Percentiles rank a stretch among this genome's conserved stretches.
phyloP scores from a whole-genome alignment of 2,797 vertebrate genomes.

The Oreortyx pictus region DNA sequence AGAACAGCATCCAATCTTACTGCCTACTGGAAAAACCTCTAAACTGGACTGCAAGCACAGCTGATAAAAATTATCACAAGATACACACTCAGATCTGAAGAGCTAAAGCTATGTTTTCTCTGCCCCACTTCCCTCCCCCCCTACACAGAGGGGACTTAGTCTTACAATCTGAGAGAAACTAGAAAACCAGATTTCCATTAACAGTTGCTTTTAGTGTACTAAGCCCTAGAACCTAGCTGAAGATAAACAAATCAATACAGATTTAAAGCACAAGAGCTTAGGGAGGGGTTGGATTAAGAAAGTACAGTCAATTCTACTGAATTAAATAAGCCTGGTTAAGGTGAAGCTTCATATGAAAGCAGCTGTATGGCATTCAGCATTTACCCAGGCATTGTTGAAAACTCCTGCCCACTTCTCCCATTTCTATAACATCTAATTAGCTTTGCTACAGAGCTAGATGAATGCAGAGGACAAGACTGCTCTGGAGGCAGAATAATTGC shows the following conservation, averaged over 20 bases:
- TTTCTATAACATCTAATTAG: neutral
- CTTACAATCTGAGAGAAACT: neutral
- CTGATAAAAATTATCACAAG: neutral
- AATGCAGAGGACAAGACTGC: neutral
- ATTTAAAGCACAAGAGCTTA: neutral
- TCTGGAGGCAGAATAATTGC: neutral
- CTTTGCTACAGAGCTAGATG: neutral
- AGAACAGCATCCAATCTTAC: neutral
- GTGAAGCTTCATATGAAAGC: neutral
- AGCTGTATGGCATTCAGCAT: neutral
- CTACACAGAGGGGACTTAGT: neutral
- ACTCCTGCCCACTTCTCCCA: neutral
- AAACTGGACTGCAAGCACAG: slow-evolving; percentile 21
- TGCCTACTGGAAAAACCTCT: neutral
- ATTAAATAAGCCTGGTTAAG: neutral
- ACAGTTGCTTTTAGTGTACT: neutral
- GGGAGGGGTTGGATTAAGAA: neutral
- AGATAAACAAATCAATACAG: neutral
- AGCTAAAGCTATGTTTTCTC: neutral
- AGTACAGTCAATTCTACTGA: neutral
- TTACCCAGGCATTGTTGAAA: neutral
- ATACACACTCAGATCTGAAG: neutral
- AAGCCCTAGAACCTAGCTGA: neutral
- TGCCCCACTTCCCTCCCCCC: neutral
- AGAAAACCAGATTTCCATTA: neutral